These are phyloP conservation scores for Tetragonisca angustula DNA, from an alignment of 2,888 invertebrate genomes.

Conservation along the genomic window DNA sequence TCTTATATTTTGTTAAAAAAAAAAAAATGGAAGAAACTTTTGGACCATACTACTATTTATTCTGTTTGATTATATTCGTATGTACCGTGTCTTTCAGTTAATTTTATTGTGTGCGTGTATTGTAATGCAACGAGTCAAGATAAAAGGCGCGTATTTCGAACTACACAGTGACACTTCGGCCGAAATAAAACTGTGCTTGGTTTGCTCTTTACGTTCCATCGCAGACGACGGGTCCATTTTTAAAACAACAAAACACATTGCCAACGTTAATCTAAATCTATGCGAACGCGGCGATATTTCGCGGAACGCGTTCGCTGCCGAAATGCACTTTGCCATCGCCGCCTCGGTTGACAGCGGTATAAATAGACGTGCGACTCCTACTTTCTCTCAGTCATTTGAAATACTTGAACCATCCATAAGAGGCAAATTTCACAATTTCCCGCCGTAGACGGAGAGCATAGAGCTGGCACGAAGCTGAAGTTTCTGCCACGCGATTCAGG, in stretches of 20 bases:
- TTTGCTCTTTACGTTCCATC: conserved; percentile 9
- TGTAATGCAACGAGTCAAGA: neutral
- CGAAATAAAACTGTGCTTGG: conserved; percentile 22
- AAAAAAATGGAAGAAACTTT: no score
- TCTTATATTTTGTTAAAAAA: no score
- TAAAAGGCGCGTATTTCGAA: neutral
- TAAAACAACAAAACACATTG: conserved; percentile 7
- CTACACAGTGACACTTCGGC: conserved; percentile 14
- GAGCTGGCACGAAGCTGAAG: no score
- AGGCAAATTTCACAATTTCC: neutral
- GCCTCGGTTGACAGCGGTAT: conserved; percentile 21
- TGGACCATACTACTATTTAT: no score
- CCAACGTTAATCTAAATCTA: conserved; percentile 20
- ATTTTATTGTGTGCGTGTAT: no score
- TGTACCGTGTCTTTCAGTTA: no score
- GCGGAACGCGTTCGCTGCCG: neutral
- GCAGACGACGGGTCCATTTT: conserved; percentile 14
- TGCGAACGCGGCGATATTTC: conserved; percentile 23
- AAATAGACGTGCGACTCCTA: conserved; percentile 28
- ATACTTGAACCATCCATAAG: neutral
- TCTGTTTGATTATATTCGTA: no score
- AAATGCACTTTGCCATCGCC: conserved; percentile 25
- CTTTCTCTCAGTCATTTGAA: conserved; percentile 12
- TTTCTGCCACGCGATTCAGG: no score
- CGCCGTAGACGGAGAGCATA: no score